Evolutionary conservation across 2,888 invertebrate species (phyloP).

Genomic region (Caenorhabditis wallacei): DNA sequence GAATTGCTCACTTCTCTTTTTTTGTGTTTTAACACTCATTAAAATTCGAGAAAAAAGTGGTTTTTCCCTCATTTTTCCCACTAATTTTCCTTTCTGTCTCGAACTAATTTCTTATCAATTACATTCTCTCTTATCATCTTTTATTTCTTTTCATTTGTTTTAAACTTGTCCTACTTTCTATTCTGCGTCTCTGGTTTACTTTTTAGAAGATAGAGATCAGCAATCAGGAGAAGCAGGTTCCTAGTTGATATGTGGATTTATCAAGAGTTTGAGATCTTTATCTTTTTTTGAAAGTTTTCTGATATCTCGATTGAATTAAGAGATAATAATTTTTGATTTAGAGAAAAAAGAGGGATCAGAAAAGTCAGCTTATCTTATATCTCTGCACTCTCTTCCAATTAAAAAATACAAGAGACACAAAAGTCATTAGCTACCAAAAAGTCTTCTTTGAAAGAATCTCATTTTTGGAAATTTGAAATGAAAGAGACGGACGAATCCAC

Average conservation of each 20-base stretch:
- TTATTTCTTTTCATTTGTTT: slow-evolving; percentile 14
- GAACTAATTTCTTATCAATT: slow-evolving; percentile 16
- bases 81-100: background rate
- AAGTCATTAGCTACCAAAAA: no score
- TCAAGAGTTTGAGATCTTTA: no score
- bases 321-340: no score
- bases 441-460: background rate
- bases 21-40: no score
- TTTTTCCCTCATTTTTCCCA: background rate
- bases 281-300: no score
- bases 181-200: slow-evolving; percentile 24
- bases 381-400: no score
- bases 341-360: no score
- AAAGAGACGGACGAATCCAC: background rate
- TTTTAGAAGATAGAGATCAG: background rate
- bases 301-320: no score
- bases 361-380: no score
- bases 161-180: slow-evolving; percentile 9
- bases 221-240: background rate
- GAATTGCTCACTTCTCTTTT: background rate
- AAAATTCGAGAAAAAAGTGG: background rate
- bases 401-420: no score
- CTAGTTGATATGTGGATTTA: no score
- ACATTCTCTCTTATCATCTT: background rate
- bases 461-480: background rate